Evolutionary conservation across 2,888 invertebrate species (phyloP).

Genomic region (Doris montereyensis): DNA sequence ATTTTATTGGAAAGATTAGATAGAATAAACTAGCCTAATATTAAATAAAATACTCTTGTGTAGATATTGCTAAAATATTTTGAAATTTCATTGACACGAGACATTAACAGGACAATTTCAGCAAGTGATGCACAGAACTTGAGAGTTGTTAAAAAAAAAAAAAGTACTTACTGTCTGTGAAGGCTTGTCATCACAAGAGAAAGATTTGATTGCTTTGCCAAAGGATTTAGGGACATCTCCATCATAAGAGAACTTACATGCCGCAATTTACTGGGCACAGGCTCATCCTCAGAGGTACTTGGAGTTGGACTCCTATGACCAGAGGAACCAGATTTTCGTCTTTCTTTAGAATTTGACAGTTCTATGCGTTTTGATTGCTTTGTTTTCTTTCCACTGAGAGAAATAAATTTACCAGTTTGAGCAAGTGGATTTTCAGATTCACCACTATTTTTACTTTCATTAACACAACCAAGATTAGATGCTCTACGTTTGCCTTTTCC

Average conservation of each 20-base stretch:
- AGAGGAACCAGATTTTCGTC: neutral
- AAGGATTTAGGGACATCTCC: neutral
- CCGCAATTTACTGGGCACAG: neutral
- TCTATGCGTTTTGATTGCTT: too few species aligned
- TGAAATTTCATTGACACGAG: too few species aligned
- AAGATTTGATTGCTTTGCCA: neutral
- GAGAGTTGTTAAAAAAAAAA: neutral
- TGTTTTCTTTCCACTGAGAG: too few species aligned
- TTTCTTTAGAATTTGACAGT: neutral
- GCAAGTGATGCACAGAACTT: too few species aligned
- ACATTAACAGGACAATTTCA: too few species aligned
- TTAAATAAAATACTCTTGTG: too few species aligned
- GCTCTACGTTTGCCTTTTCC: neutral
- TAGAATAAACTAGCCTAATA: too few species aligned
- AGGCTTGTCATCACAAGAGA: slow-evolving; percentile 45
- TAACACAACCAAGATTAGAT: neutral
- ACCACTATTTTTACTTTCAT: neutral
- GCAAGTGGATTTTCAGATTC: too few species aligned
- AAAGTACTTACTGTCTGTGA: slow-evolving; percentile 40
- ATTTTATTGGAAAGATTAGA: too few species aligned
- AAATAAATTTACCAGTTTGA: too few species aligned
- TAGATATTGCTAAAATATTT: too few species aligned
- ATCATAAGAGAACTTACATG: slow-evolving; percentile 37
- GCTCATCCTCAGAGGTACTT: neutral
- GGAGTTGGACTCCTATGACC: neutral